A percentile compares a stretch with the other conserved stretches of the same genome.
These are phyloP conservation scores for Sander lucioperca DNA, from an alignment of 2,113 vertebrate genomes.

Conservation along the genomic window DNA sequence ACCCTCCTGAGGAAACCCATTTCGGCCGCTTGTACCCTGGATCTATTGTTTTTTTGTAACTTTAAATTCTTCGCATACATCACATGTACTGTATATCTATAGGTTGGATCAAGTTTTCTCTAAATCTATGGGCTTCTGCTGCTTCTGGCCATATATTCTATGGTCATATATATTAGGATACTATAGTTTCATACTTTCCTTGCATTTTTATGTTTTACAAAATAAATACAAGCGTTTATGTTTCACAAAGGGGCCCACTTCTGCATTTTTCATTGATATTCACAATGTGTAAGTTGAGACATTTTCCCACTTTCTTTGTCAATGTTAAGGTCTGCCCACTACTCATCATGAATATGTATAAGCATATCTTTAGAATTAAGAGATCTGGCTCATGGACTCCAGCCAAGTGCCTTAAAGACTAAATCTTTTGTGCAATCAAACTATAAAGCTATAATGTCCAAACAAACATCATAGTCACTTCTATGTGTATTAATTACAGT, in stretches of 20 bases:
- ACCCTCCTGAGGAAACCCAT: no score
- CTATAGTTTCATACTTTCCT: not conserved
- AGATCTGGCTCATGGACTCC: slow-evolving; percentile 13
- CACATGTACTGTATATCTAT: no score
- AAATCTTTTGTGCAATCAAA: slow-evolving; percentile 18
- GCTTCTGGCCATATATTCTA: not conserved
- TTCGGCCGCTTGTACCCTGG: no score
- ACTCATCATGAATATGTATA: slow-evolving; percentile 64
- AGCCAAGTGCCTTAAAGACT: slow-evolving; percentile 5
- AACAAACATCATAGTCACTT: not conserved
- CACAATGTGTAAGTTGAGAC: slow-evolving; percentile 42
- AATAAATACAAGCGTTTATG: not conserved
- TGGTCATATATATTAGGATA: no score
- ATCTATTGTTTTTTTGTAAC: not conserved
- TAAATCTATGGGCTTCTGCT: not conserved
- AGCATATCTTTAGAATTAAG: slow-evolving; percentile 40
- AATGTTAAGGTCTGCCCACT: slow-evolving; percentile 36
- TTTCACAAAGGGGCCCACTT: slow-evolving; percentile 19
- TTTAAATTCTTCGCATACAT: not conserved
- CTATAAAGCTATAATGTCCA: not conserved
- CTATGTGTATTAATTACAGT: not conserved
- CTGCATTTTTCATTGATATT: slow-evolving; percentile 61
- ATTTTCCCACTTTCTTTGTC: slow-evolving; percentile 55
- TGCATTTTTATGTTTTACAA: slow-evolving; percentile 11
- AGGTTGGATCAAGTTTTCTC: not conserved